These are phyloP conservation scores for Drosophila kepulauana DNA, from an alignment of 1,140 invertebrate genomes.

Conservation along the genomic window DNA sequence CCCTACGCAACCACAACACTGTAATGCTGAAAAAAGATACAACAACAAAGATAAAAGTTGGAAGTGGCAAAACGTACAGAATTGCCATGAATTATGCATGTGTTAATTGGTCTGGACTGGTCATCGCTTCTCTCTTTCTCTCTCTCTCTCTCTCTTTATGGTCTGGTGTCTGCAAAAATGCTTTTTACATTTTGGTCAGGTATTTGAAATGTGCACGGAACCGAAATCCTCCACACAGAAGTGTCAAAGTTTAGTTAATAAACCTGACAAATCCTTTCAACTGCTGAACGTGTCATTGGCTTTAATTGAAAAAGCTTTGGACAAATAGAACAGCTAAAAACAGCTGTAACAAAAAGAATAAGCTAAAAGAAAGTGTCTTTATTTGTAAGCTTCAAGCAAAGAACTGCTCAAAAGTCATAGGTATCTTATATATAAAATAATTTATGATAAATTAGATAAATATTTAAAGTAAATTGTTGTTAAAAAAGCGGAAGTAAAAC, in stretches of 20 bases:
- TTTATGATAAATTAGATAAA: too few species aligned
- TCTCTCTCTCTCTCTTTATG: not conserved
- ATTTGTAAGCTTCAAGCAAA: too few species aligned
- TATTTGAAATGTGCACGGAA: conserved; percentile 12
- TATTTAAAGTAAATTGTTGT: too few species aligned
- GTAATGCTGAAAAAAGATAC: not conserved
- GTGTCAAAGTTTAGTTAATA: conserved; percentile 15
- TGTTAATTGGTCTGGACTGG: conserved; percentile 47
- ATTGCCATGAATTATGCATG: conserved; percentile 56
- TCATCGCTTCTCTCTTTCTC: not conserved
- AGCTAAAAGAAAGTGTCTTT: too few species aligned
- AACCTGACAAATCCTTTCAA: not conserved
- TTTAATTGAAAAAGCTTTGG: not conserved
- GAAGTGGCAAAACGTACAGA: not conserved
- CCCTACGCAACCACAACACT: not conserved
- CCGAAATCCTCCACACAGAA: not conserved
- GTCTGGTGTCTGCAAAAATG: conserved; percentile 6
- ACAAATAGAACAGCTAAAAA: not conserved
- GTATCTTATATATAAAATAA: too few species aligned
- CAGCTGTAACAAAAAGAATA: too few species aligned
- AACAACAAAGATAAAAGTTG: not conserved
- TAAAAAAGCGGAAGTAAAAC: too few species aligned
- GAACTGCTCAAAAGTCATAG: too few species aligned
- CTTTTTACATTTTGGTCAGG: conserved; percentile 3
- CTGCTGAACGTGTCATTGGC: not conserved